phyloP scores from a whole-genome alignment of 2,797 vertebrate species.

The Peromyscus eremicus region DNA sequence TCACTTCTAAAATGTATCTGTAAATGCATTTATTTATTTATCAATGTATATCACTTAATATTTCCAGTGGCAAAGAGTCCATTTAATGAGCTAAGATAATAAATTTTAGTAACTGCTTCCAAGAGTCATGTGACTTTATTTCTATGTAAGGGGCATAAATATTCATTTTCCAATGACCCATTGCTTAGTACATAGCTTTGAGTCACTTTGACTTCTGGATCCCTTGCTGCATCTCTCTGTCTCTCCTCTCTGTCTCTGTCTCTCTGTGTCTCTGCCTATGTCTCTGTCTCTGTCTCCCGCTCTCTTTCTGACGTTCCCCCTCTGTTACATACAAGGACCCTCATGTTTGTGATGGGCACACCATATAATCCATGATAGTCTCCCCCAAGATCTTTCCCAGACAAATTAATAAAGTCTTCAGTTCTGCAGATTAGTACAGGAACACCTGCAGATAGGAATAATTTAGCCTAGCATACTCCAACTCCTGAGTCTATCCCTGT shows the following conservation, averaged over 20 bases:
- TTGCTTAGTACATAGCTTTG: accelerated
- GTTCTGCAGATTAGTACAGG: background rate
- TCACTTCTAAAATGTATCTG: conserved; percentile 22
- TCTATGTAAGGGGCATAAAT: background rate
- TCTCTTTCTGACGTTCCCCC: background rate
- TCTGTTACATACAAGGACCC: background rate
- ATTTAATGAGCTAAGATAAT: conserved; percentile 31
- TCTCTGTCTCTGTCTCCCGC: background rate
- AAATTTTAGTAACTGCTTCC: conserved; percentile 49
- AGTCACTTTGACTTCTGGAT: background rate
- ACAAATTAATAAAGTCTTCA: background rate
- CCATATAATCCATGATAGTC: background rate
- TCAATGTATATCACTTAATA: conserved; percentile 27
- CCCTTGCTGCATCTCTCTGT: background rate
- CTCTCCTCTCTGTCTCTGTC: background rate
- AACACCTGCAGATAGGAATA: background rate
- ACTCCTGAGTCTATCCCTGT: background rate
- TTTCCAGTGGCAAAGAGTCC: background rate
- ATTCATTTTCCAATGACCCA: background rate
- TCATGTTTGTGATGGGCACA: background rate
- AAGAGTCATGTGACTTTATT: background rate
- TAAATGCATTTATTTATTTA: conserved; percentile 44
- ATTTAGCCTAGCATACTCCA: background rate
- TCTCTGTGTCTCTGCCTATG: background rate
- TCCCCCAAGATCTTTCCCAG: background rate